Evolutionary conservation across 2,888 invertebrate species (phyloP), one percentile per base, ranked within the genome.

Genomic region (Folsomia manolachei): DNA sequence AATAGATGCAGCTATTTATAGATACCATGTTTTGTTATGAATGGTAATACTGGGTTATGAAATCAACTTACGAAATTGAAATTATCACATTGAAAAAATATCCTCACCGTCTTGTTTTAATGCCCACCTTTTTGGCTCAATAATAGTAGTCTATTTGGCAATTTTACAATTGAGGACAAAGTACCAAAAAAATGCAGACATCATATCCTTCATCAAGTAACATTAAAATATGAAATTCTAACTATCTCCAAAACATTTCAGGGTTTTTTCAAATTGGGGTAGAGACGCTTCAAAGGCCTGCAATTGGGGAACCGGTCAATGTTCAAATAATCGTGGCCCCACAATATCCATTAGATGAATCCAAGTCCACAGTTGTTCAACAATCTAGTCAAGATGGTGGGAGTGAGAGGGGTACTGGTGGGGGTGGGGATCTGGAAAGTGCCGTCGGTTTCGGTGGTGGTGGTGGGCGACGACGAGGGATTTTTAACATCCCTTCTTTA

Each of bases 221-320:
- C n/a, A n/a, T n/a, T n/a, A n/a, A n/a, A n/a, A n/a, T n/a, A n/a
- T n/a, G n/a, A n/a, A n/a, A n/a, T n/a, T n/a, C n/a, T n/a, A n/a
- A n/a, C n/a, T n/a, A n/a, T n/a, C n/a, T n/a, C 60, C 21, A 60
- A n/a, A 9, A 63, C 27, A 51, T 63, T 53, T 2, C 23, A 76
- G 76, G 74, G 18, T 70, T 76, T 52, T 74, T 76, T 25, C 76
- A 76, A 25, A 69, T 76, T 11, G 76, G 74, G 7, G 69, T 76
- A 11, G 72, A 76, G 51, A 76, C 76, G 1, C 72, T 76, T 9
- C 74, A 74, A 26, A 62, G 71, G 25, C 76, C 76, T 7, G 56
- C 65, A 0, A 64, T 71, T 0, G 76, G 76, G n/a, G 68, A 76
- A 39, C 74, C 76, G 1, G 74, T 76, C 1, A 76, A 73, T 24